Evolutionary conservation across 2,888 invertebrate genomes (phyloP).

Genomic region (Zonitis immaculata): DNA sequence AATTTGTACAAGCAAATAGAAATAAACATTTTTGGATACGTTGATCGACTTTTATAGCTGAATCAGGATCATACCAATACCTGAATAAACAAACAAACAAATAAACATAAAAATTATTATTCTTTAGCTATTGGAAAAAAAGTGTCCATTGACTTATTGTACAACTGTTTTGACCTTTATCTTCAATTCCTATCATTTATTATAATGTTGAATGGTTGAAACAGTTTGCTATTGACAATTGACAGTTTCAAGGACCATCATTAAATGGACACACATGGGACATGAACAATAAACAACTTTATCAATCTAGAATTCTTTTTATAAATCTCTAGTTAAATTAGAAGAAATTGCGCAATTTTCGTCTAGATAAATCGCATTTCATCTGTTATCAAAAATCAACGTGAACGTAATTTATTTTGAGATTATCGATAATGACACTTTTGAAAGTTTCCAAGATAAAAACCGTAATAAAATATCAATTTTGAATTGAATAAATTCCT

Average conservation of each 20-base stretch:
- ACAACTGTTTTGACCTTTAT: slow-evolving; percentile 5
- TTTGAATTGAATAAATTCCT: too few species aligned
- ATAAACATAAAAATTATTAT: neutral
- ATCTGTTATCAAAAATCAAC: too few species aligned
- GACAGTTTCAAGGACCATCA: slow-evolving; percentile 23
- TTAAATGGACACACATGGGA: slow-evolving; percentile 15
- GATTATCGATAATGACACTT: too few species aligned
- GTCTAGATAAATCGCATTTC: too few species aligned
- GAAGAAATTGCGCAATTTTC: too few species aligned
- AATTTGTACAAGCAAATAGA: slow-evolving; percentile 93
- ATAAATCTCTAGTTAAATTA: slow-evolving; percentile 2
- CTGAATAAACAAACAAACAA: slow-evolving; percentile 47
- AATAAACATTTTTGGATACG: slow-evolving; percentile 81
- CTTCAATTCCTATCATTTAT: neutral
- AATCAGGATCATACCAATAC: slow-evolving; percentile 77
- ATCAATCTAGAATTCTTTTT: slow-evolving; percentile 4
- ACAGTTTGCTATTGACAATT: slow-evolving; percentile 15
- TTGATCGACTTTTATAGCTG: slow-evolving; percentile 65
- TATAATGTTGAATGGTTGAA: slow-evolving; percentile 5
- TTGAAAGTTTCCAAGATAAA: too few species aligned
- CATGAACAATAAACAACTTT: slow-evolving; percentile 14
- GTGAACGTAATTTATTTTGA: too few species aligned
- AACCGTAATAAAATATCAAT: too few species aligned
- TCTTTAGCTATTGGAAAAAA: too few species aligned
- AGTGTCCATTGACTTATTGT: neutral